Evolutionary conservation across 2,797 vertebrate species (phyloP), one percentile per base, ranked within the genome.

Genomic region (Acanthurus leucopareius): DNA sequence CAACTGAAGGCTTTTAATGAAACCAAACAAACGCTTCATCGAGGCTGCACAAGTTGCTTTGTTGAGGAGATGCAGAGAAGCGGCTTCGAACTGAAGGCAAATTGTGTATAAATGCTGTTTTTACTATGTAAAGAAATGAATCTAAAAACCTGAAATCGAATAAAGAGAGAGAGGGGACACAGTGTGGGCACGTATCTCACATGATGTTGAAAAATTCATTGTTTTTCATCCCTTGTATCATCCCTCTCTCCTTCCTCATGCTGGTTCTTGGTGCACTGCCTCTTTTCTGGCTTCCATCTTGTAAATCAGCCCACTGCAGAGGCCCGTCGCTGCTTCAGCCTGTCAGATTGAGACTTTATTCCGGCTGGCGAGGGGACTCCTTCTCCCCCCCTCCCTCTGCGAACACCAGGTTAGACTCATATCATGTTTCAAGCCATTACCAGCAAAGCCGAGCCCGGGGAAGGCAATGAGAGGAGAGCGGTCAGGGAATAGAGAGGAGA

Each of bases 371-470:
- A 6, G 54, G 86, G 80, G 77, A 82, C 79, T 80, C 77, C 81
- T 73, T 79, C 25, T 25, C 25, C 25, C 54, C 68, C 52, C 65
- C 78, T 82, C 82, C 80, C 84, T 59, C 44, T 16, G 70, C 67
- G 75, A 87, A 89, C 91, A 88, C 79, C 32, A 73, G 78, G 87
- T 86, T 88, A 79, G 80, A 88, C 89, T 82, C 73, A 82, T 86
- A 94, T 95, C 91, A 74, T 88, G 91, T 95, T 94, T 94, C 93
- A 93, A 89, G 79, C 90, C 93, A 95, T 95, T 94, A 94, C 88
- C 82, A 79, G 89, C 89, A 87, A 90, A 93, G 86, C 87, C 69
- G 67, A 89, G 91, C 89, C 89, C 73, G n/a, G 72, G 88, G 89
- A 89, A 88, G 82, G 78, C 83, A 82, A 84, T 80, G 87, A 90